These are phyloP conservation scores for Solea solea DNA, from an alignment of 2,113 vertebrate genomes.

Conservation along the genomic window DNA sequence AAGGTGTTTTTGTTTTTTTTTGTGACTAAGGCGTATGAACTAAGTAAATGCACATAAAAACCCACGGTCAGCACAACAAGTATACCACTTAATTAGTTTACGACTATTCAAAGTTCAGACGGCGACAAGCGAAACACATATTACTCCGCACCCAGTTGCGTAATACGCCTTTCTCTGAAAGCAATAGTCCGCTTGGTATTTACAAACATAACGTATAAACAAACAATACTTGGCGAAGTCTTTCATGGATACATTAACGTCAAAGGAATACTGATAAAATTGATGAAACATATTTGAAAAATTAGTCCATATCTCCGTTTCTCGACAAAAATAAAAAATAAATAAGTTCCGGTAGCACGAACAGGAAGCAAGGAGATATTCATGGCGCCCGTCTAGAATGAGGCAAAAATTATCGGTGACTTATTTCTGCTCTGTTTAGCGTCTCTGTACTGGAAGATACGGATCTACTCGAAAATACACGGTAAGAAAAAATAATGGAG, in stretches of 20 bases:
- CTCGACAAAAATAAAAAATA: conserved; percentile 73
- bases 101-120: no score
- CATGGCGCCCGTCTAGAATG: conserved; percentile 86
- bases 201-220: neutral
- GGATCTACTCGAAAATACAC: conserved; percentile 43
- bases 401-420: conserved; percentile 73
- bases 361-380: conserved; percentile 81
- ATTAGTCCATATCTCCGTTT: neutral
- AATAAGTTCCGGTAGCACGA: conserved; percentile 80
- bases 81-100: no score
- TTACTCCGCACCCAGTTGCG: conserved; percentile 72
- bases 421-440: conserved; percentile 51
- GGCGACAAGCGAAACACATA: conserved; percentile 31
- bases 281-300: accelerated
- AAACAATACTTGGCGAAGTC: no score
- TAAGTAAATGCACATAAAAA: no score
- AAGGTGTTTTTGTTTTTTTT: no score
- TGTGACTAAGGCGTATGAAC: no score
- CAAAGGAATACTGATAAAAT: accelerated
- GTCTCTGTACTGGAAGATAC: conserved; percentile 33
- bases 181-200: conserved; percentile 71
- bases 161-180: conserved; percentile 68
- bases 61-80: no score
- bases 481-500: conserved; percentile 75
- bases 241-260: neutral